phyloP scores from a whole-genome alignment of 2,113 vertebrate genomes.

The Prunella fulvescens region DNA sequence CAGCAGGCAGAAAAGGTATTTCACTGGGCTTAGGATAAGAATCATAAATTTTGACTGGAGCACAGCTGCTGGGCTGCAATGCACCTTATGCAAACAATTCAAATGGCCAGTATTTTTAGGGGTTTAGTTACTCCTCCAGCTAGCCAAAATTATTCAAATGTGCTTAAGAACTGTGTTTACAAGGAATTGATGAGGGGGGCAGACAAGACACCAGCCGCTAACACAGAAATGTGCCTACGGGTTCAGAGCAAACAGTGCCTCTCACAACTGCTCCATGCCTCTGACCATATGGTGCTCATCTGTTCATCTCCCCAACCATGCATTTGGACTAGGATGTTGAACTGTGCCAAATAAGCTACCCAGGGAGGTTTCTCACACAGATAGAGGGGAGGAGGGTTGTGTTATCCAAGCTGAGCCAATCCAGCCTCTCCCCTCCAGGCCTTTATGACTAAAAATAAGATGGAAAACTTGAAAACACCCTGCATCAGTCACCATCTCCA shows the following conservation, averaged over 20 bases:
- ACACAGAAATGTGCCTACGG: neutral
- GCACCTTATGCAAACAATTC: neutral
- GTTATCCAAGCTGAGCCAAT: neutral
- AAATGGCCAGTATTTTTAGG: neutral
- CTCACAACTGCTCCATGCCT: slow-evolving; percentile 9
- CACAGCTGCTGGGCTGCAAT: neutral
- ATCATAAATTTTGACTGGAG: neutral
- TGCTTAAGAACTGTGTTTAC: slow-evolving; percentile 1
- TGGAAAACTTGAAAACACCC: neutral
- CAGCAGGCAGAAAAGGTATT: neutral
- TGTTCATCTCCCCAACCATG: slow-evolving; percentile 43
- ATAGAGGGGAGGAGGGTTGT: neutral
- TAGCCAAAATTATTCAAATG: slow-evolving; percentile 7
- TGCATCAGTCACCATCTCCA: neutral
- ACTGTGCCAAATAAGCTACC: slow-evolving; percentile 36
- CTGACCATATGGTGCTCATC: slow-evolving; percentile 47
- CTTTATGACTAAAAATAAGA: neutral
- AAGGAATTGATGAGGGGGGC: neutral
- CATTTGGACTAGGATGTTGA: slow-evolving; percentile 16
- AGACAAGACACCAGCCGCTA: neutral
- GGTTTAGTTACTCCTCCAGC: neutral
- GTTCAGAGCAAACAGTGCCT: slow-evolving; percentile 16
- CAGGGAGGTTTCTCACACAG: neutral
- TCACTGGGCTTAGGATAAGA: neutral
- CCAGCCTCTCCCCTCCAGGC: neutral